phyloP scores from a whole-genome alignment of 2,113 vertebrate genomes.

The Dromiciops gliroides region DNA sequence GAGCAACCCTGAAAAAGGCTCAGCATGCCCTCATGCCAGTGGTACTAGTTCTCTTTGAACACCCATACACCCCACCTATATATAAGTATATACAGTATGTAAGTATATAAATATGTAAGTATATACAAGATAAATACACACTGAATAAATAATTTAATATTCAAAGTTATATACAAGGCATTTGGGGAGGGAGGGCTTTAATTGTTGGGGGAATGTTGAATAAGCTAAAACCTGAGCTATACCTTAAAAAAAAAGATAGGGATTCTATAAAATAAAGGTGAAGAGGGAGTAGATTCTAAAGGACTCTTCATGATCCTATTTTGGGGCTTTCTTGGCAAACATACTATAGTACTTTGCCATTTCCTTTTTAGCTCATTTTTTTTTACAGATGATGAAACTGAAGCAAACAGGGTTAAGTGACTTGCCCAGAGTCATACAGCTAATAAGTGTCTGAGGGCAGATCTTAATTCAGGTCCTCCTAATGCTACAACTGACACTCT shows the following conservation, averaged over 20 bases:
- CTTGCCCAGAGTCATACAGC: not conserved
- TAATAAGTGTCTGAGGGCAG: not conserved
- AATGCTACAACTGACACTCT: not conserved
- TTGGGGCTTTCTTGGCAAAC: not conserved
- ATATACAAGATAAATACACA: not conserved
- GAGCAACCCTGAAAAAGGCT: not conserved
- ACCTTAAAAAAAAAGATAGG: not conserved
- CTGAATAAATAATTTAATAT: not conserved
- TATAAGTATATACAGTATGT: not conserved
- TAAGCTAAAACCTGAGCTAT: not conserved
- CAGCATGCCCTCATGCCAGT: not conserved
- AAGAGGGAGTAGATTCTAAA: not conserved
- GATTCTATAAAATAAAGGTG: not conserved
- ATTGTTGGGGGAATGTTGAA: not conserved
- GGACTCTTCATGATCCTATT: not conserved
- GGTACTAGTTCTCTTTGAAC: not conserved
- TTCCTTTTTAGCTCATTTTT: not conserved
- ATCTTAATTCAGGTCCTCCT: not conserved
- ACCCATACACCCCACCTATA: not conserved
- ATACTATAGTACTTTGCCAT: not conserved
- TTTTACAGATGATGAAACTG: not conserved
- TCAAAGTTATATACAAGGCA: not conserved
- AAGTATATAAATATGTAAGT: not conserved
- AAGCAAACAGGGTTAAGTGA: not conserved
- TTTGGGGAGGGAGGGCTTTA: not conserved